phyloP scores from a whole-genome alignment of 2,797 vertebrate species.

The Euphonia xanthogaster region DNA sequence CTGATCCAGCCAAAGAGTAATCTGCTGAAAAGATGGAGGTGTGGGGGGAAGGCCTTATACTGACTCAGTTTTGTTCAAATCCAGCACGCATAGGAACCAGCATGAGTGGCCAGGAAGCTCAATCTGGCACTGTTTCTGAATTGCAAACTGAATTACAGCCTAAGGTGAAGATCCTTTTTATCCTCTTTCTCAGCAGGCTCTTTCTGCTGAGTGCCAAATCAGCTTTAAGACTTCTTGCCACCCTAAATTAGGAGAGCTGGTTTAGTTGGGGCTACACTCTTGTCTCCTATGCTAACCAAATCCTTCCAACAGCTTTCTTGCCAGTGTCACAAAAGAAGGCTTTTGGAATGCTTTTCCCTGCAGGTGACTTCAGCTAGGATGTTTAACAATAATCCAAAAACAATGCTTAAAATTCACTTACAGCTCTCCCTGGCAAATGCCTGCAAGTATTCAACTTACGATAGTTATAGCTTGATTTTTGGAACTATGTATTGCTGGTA shows the following conservation, averaged over 20 bases:
- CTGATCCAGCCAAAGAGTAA: constrained; percentile 22
- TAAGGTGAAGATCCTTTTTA: constrained; percentile 31
- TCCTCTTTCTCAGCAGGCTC: constrained; percentile 27
- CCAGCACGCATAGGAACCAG: neutral
- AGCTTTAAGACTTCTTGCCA: constrained; percentile 31
- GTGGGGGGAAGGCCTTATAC: neutral
- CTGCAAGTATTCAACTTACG: neutral
- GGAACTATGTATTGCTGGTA: neutral
- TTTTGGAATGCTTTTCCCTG: neutral
- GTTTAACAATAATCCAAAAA: neutral
- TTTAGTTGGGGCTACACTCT: neutral
- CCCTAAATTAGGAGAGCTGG: neutral
- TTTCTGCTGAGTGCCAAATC: constrained; percentile 22
- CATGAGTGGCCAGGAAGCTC: constrained; percentile 1
- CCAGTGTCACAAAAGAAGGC: neutral
- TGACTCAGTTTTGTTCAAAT: constrained; percentile 15
- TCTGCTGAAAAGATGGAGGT: neutral
- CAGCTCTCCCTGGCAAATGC: neutral
- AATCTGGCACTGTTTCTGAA: neutral
- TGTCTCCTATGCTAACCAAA: neutral
- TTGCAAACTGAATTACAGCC: constrained; percentile 3
- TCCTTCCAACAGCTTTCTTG: neutral
- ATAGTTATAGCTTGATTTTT: neutral
- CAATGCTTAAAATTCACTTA: neutral
- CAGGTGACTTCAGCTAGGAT: neutral